Conservation (phyloP, 2,888 invertebrate species). For the Diploptera punctata region DNA sequence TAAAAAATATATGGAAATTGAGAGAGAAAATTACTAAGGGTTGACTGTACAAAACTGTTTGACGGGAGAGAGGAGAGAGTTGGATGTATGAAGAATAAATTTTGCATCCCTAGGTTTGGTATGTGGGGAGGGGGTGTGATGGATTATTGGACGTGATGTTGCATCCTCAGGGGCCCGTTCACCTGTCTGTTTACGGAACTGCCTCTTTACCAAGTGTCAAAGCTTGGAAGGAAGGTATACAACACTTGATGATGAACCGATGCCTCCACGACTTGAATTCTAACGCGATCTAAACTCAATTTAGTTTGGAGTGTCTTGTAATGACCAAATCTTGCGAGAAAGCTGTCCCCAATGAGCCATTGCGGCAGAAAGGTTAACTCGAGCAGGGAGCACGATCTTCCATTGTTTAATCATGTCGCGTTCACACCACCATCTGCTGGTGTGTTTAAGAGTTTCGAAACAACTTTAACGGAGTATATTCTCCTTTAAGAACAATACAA, state of each 20-base stretch:
- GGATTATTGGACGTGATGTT: slow-evolving; percentile 26
- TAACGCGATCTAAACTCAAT: slow-evolving; percentile 40
- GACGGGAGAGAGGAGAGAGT: no score
- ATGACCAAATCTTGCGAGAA: slow-evolving; percentile 37
- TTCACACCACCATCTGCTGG: no score
- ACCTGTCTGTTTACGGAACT: slow-evolving; percentile 21
- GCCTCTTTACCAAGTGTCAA: slow-evolving; percentile 20
- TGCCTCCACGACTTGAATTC: slow-evolving; percentile 32
- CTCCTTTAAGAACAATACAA: no score
- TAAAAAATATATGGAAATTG: no score
- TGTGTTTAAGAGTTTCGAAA: no score
- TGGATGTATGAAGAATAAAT: no score
- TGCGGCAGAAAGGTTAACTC: background rate
- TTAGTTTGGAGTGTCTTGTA: slow-evolving; percentile 5
- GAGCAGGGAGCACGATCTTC: background rate
- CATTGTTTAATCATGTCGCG: background rate
- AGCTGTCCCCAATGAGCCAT: slow-evolving; percentile 42
- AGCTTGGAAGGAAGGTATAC: slow-evolving; percentile 21
- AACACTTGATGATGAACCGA: slow-evolving; percentile 31
- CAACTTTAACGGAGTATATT: no score
- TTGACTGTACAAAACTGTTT: no score
- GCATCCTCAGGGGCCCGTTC: slow-evolving; percentile 4
- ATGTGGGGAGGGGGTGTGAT: slow-evolving; percentile 12
- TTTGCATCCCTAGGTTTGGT: no score
- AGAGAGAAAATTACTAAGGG: no score